Conservation (phyloP, 1,140 invertebrate genomes). For the Sarcophaga peregrina region DNA sequence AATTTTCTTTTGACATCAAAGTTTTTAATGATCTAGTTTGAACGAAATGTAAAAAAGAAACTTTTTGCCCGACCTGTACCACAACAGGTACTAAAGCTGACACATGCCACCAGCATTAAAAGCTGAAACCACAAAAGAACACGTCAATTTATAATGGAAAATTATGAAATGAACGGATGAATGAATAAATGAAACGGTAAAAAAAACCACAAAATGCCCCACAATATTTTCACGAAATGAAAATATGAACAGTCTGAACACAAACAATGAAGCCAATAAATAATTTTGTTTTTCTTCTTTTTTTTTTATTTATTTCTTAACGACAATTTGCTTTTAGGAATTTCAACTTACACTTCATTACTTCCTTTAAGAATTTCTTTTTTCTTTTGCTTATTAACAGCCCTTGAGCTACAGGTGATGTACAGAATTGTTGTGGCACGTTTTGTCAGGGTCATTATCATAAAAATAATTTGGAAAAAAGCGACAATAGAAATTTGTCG, state of each 20-base stretch:
- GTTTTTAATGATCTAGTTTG: too few species aligned
- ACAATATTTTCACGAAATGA: background rate
- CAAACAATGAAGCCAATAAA: background rate
- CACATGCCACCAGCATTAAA: too few species aligned
- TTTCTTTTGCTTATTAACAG: too few species aligned
- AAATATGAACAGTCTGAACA: background rate
- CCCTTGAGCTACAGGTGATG: background rate
- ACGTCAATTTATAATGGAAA: background rate
- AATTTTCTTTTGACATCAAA: too few species aligned
- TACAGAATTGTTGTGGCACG: background rate
- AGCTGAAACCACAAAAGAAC: background rate
- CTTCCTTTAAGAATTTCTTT: background rate
- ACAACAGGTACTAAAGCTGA: too few species aligned
- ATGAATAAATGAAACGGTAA: background rate
- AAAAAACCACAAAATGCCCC: background rate
- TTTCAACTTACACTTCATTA: background rate
- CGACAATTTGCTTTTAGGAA: background rate
- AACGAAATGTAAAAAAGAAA: too few species aligned
- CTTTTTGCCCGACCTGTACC: too few species aligned
- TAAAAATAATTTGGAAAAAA: background rate
- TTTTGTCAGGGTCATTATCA: constrained; percentile 8
- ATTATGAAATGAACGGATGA: background rate
- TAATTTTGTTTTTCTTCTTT: background rate
- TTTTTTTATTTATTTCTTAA: background rate
- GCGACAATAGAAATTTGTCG: background rate